Evolutionary conservation across 2,888 invertebrate species (phyloP), one percentile per base, ranked within the genome.

Genomic region (Tetropium fuscum): DNA sequence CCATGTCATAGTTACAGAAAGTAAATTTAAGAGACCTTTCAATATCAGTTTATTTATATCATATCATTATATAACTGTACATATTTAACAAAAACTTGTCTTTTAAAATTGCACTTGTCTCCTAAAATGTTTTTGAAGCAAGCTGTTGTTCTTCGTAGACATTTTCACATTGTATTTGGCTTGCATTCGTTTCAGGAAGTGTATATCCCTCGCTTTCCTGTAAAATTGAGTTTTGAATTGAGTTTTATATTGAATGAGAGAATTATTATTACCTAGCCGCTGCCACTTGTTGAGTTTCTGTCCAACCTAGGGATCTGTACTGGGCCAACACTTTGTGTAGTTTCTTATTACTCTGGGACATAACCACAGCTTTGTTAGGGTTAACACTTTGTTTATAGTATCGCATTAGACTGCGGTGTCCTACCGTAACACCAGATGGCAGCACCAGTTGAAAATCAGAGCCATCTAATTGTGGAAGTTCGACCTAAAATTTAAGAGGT

Each of bases 361-460:
- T 72, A 10, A 72, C 69, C 3, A 90, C 73, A 1, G 86, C 85
- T 55, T 87, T 86, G 66, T 85, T 88, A 0, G 91, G 89, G 73
- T 89, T 88, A 60, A 91, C 75, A 68, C 88, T 90, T 81, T 95
- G 95, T 77, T 91, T 93, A 81, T 97, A 99, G 80, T 98, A 99
- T 78, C 86, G 86, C 86, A 94, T 86, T 36, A 99, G 84, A 0
- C 95, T 94, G 53, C 98, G 87, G 82, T 99, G 98, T 0, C 98
- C 98, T 59, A 99, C 89, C 6, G 89, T 88, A 7, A 91, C 88
- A n/a, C 98, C 98, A 3, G 97, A 98, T 1, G 98, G 98, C 62
- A 99, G 84, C 36, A 94, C 92, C 70, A 99, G 81, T 76, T 97
- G 93, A 82, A 89, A 97, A 74, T 92, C 92, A 67, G 91, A 90